A percentile compares a stretch with the other conserved stretches of the same genome.
Conservation (phyloP, 2,113 vertebrate genomes). For the Pachypanchax playfairii region DNA sequence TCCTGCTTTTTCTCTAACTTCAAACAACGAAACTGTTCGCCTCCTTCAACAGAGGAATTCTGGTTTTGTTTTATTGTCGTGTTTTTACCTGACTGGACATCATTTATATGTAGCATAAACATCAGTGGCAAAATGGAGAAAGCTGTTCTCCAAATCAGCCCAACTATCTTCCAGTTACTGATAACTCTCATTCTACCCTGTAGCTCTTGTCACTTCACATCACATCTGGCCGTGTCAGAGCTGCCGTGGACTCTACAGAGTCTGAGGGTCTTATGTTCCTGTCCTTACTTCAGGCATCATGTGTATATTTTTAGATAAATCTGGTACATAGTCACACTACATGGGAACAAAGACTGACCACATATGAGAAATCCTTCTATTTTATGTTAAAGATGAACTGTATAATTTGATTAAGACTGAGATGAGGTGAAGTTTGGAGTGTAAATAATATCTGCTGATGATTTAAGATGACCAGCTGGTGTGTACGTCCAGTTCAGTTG, state of each 20-base stretch:
- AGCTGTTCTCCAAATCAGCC: constrained; percentile 14
- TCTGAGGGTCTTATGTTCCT: constrained; percentile 13
- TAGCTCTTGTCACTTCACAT: constrained; percentile 49
- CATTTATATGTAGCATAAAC: no score
- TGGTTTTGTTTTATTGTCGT: no score
- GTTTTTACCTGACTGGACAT: no score
- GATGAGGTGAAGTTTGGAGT: no score
- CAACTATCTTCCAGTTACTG: constrained; percentile 6
- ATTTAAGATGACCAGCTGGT: no score
- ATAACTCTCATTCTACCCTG: constrained; percentile 19
- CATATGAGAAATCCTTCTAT: neutral
- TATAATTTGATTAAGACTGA: neutral
- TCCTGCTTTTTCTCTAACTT: no score
- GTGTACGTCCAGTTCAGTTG: no score
- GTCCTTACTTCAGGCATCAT: constrained; percentile 27
- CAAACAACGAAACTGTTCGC: no score
- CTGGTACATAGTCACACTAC: no score
- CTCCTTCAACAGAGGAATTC: no score
- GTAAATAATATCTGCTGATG: no score
- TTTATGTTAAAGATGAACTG: neutral
- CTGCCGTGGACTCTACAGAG: neutral
- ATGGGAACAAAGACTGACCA: neutral
- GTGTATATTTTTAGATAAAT: neutral
- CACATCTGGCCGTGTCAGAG: constrained; percentile 29
- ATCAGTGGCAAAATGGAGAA: no score